Conservation (phyloP, 64 coral and sea anemone genomes). For the Platygyra sinensis region DNA sequence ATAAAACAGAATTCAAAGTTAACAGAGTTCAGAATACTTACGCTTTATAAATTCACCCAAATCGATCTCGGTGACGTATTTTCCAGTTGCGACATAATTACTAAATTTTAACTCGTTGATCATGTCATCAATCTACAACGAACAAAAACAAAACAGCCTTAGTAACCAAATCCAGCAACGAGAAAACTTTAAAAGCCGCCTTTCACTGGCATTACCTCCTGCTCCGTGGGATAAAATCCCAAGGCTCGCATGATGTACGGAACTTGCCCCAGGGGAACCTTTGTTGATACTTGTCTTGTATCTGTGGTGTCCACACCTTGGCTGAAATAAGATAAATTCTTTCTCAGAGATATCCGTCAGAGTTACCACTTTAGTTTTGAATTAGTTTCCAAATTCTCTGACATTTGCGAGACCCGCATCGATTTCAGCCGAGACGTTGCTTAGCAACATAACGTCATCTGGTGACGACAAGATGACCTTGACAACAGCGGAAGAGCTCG, state of each 20-base stretch:
- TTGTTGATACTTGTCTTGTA: conserved; percentile 73
- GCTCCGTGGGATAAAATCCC: conserved; percentile 93
- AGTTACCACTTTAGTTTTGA: too few relatives aligned
- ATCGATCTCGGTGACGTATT: conserved; percentile 85
- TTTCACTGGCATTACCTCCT: conserved; percentile 66
- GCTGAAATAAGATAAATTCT: conserved; percentile 10
- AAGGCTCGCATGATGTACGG: conserved; percentile 94
- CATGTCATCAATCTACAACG: conserved; percentile 83
- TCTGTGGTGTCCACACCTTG: conserved; percentile 93
- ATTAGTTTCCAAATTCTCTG: too few relatives aligned
- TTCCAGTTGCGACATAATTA: conserved; percentile 90
- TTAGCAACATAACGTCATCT: too few relatives aligned
- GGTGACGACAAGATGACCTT: too few relatives aligned
- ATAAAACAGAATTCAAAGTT: neutral
- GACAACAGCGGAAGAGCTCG: too few relatives aligned
- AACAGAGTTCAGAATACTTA: conserved; percentile 53
- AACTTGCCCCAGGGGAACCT: conserved; percentile 87
- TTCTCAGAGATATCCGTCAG: too few relatives aligned
- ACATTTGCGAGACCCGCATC: too few relatives aligned
- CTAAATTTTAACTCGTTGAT: conserved; percentile 94
- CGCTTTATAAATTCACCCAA: conserved; percentile 90
- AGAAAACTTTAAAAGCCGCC: too few relatives aligned
- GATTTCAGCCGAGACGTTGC: too few relatives aligned
- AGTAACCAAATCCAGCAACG: neutral
- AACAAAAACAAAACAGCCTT: neutral